These are phyloP conservation scores for Drosophila sechellia DNA, from an alignment of 1,140 invertebrate species.

Conservation along the genomic window DNA sequence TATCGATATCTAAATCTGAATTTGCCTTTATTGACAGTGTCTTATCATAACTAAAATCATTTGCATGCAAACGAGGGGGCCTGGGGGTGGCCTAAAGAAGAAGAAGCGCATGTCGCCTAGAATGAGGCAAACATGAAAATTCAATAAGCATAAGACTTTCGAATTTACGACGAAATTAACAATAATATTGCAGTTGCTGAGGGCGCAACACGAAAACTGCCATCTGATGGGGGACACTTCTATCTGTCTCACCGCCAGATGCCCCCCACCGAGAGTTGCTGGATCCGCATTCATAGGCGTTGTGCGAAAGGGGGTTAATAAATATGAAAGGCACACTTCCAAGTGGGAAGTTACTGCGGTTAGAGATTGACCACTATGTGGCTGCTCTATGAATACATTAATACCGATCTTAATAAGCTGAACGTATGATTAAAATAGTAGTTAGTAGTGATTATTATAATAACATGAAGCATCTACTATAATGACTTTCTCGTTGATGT, in stretches of 20 bases:
- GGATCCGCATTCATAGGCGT: constrained; percentile 19
- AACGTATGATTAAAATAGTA: neutral
- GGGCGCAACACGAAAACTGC: constrained; percentile 50
- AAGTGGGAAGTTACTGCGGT: neutral
- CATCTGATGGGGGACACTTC: constrained; percentile 43
- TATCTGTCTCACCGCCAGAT: constrained; percentile 12
- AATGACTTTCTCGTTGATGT: no score
- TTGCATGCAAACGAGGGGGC: constrained; percentile 55
- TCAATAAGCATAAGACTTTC: constrained; percentile 83
- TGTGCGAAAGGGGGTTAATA: neutral
- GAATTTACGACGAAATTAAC: constrained; percentile 82
- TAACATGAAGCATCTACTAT: no score
- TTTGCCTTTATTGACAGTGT: constrained; percentile 69
- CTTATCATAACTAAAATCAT: constrained; percentile 76
- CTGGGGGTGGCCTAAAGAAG: neutral
- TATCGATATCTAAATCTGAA: constrained; percentile 31
- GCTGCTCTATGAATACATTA: neutral
- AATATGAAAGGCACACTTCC: constrained; percentile 19
- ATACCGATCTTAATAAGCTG: neutral
- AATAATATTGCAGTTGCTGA: constrained; percentile 79
- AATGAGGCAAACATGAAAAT: constrained; percentile 72
- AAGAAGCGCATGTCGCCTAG: constrained; percentile 35
- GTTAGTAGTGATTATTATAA: no score
- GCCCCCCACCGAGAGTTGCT: constrained; percentile 27
- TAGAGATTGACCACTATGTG: no score